phyloP scores from a whole-genome alignment of 2,797 vertebrate genomes.

The Hyperoplus immaculatus region DNA sequence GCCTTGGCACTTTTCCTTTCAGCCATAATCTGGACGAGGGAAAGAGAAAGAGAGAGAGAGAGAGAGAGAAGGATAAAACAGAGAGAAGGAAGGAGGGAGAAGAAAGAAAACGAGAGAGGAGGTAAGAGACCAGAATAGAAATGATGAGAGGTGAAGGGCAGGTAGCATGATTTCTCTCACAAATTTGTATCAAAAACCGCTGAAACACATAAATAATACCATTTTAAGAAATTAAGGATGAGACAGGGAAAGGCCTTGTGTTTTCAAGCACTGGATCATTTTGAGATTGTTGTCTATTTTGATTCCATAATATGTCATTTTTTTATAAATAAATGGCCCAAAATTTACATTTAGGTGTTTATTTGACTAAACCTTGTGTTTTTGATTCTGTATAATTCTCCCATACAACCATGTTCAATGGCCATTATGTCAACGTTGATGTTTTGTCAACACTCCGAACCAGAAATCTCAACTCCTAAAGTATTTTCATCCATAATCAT shows the following conservation, averaged over 20 bases:
- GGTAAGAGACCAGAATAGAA: background rate
- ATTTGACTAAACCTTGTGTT: no score
- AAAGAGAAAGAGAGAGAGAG: conserved; percentile 12
- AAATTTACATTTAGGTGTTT: no score
- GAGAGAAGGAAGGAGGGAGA: background rate
- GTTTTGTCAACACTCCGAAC: no score
- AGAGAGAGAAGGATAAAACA: conserved; percentile 18
- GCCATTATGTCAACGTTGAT: no score
- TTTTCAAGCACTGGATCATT: no score
- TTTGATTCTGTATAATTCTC: no score
- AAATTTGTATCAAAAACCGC: conserved; percentile 1
- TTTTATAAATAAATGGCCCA: no score
- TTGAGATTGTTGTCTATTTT: no score
- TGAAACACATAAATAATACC: background rate
- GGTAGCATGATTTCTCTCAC: background rate
- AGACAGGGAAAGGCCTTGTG: background rate
- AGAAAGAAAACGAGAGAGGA: background rate
- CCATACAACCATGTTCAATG: no score
- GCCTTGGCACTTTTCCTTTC: conserved; percentile 97
- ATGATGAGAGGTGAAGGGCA: background rate
- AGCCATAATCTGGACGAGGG: conserved; percentile 93
- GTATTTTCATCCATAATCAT: no score
- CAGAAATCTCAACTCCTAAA: no score
- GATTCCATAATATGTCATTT: no score
- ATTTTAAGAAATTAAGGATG: background rate